Base-by-base conservation (phyloP, 2,888 invertebrate genomes). In the Aplocera efformata region DNA sequence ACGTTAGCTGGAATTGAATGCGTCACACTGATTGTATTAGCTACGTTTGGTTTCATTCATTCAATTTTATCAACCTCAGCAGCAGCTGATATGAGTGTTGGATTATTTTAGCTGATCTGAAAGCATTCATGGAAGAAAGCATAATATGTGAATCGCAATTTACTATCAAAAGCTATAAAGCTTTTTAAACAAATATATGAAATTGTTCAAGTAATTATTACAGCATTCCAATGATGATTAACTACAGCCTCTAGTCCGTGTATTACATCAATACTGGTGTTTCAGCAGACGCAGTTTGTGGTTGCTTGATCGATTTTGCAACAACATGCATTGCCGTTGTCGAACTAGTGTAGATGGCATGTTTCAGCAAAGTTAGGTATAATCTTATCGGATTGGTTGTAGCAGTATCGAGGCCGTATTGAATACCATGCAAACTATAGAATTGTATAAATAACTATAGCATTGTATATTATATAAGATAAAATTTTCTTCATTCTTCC, bases 281-380 rank as follows among this genome's bases (percentile, higher is more conserved):
- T 10, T 34, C 26, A 31, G 38, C 23, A 37, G 25, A 42, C 29
- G 40, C 42, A 27, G 46, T 42, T 50, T 45, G 53, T 25, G 53
- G 50, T 47, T 42, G 26, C 42, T 25, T 42, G 44, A 48, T 48
- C 48, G 48, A 50, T 43, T 35, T 36, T 33, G 40, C 41, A 27
- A 48, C 42, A 47, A 35, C 36, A 35, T 28, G 47, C 39, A 35
- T 33, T 32, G 41, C 43, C 32, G n/a, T 32, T 43, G 48, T 56
- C 34, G 33, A 8, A 47, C 48, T 32, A 41, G 41, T 48, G 38
- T 42, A 33, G 31, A 25, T 13, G 21, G 39, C 35, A 35, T 32
- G 45, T 41, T 36, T 29, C 31, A 24, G 11, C 23, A 17, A 7
- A 27, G 21, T 31, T 10, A 24, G 17, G n/a, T n/a, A 21, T 30